These are phyloP conservation scores for Chesias legatella DNA, from an alignment of 2,888 invertebrate species.

Conservation along the genomic window DNA sequence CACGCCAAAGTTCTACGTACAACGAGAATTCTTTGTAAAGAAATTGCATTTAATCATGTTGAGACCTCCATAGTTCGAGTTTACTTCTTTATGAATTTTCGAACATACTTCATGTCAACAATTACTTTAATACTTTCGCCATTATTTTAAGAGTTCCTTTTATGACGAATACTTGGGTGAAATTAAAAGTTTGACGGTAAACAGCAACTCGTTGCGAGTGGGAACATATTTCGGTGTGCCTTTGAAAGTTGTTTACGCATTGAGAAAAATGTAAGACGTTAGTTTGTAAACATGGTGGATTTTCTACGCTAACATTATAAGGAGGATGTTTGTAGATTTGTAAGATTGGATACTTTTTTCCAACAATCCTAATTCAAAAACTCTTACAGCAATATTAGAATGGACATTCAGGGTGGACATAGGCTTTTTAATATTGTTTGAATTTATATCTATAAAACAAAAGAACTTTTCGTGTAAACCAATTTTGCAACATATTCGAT, in stretches of 20 bases:
- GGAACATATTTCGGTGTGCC: conserved; percentile 27
- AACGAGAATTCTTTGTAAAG: conserved; percentile 70
- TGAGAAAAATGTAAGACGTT: conserved; percentile 12
- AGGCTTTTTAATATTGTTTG: no score
- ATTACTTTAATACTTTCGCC: conserved; percentile 67
- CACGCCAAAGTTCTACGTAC: conserved; percentile 55
- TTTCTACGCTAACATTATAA: no score
- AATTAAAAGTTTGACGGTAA: conserved; percentile 44
- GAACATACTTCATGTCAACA: conserved; percentile 65
- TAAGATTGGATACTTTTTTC: no score
- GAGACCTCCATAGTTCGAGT: conserved; percentile 63
- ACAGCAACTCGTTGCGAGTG: conserved; percentile 22
- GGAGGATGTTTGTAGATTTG: no score
- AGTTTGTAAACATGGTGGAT: not conserved
- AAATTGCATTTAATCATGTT: conserved; percentile 77
- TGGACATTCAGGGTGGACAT: no score
- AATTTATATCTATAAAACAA: no score
- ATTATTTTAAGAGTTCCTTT: conserved; percentile 47
- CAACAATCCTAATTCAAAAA: no score
- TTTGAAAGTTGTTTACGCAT: conserved; percentile 13
- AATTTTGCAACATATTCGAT: no score
- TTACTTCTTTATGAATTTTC: conserved; percentile 64
- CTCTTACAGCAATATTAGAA: no score
- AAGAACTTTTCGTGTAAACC: no score
- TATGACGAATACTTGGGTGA: conserved; percentile 61